Evolutionary conservation across 2,888 invertebrate species (phyloP), one percentile per base, ranked within the genome.

Genomic region (Leptinotarsa haldemani): DNA sequence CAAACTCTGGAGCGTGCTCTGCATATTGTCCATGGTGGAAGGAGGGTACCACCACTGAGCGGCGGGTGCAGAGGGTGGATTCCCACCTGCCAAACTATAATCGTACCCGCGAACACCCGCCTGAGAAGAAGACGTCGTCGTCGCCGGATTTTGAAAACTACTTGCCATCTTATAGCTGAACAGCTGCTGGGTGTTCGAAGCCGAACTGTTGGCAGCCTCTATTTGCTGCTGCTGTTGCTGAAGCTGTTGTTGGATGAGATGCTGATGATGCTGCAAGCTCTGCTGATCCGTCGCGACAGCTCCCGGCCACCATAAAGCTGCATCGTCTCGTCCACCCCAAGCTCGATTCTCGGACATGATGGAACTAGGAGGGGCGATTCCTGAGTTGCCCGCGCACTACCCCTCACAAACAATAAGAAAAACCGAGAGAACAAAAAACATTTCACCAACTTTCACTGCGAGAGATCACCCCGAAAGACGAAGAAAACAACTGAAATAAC

Each of bases 91-190:
- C 76, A 77, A 77, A 88, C 94, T 92, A 87, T 94, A 94, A 87
- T 94, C 94, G 87, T 94, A 94, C 84, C 91, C 92, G 78, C 86
- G 83, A 72, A 84, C 83, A 80, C 88, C 88, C 77, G 86, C 85
- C 78, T 91, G 89, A 80, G 91, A 90, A 82, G 92, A 90, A 81
- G 91, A 92, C 89, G 88, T 91, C 85, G 91, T 90, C 85, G 91
- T 92, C 88, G 91, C 92, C 83, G 92, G 91, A 87, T 91, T 92
- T 84, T 94, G 92, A 90, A 95, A 94, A 87, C 93, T 94, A 87
- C 93, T 93, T 84, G 94, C 93, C 94, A 95, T 94, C 91, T 95
- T 95, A 88, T 95, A 95, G 78, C 93, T 93, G 87, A 94, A 95
- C 82, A 94, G 90, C 88, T 94, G 94, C 81, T 91, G 90, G 78